Evolutionary conservation across 2,888 invertebrate genomes (phyloP).

Genomic region (Tipula unca): DNA sequence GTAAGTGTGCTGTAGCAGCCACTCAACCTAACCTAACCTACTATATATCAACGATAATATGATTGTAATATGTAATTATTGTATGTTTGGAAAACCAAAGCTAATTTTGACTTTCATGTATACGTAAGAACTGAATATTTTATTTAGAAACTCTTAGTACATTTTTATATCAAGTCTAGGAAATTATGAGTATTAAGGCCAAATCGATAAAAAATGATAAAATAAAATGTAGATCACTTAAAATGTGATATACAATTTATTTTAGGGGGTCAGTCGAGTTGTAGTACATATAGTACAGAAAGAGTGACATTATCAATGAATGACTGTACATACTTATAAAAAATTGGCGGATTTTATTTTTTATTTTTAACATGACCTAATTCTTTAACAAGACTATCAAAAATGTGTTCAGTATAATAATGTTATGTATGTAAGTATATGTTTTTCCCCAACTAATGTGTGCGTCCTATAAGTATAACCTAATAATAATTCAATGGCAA

Average conservation of each 20-base stretch:
- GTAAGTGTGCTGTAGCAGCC: too few species aligned
- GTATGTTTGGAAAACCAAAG: too few species aligned
- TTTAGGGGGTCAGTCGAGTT: not conserved
- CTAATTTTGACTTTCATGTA: too few species aligned
- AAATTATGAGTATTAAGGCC: not conserved
- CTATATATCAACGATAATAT: too few species aligned
- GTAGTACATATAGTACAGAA: not conserved
- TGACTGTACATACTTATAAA: not conserved
- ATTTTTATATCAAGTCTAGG: not conserved
- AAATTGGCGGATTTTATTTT: not conserved
- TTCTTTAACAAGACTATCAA: not conserved
- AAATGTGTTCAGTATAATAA: not conserved
- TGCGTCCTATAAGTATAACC: not conserved
- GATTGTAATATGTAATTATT: too few species aligned
- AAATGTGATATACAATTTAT: not conserved
- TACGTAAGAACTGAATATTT: too few species aligned
- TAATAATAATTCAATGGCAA: conserved; percentile 8
- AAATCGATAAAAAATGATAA: conserved; percentile 8
- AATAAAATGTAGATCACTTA: not conserved
- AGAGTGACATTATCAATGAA: not conserved
- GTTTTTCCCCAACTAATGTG: not conserved
- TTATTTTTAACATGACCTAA: not conserved
- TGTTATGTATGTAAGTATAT: not conserved
- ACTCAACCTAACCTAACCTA: too few species aligned
- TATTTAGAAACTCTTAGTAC: not conserved